Evolutionary conservation across 1,140 invertebrate genomes (phyloP), one percentile per base, ranked within the genome.

Genomic region (Ostrea edulis): DNA sequence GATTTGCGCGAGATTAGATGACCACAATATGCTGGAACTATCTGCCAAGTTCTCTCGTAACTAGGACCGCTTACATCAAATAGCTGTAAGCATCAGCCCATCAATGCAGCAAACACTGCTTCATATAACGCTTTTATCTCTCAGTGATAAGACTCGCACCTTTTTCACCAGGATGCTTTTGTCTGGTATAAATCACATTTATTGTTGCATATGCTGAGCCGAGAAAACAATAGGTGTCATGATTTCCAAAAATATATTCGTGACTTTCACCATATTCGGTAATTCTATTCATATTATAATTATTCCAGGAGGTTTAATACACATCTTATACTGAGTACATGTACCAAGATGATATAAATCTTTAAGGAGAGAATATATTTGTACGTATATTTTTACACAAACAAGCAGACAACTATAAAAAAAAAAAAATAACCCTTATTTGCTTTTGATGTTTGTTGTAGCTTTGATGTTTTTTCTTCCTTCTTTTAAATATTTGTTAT

Each of bases 1-100:
- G 68, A 77, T 77, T 77, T 77, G 22, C 68, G 29, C 68, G 68
- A 77, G 68, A 77, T 77, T 77, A 77, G 68, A 77, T 77, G 68
- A 77, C 68, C 68, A 77, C 25, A 29, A 25, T 77, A 77, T 77
- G 68, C 68, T 77, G 25, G 25, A 25, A 77, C 68, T 77, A 77
- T 77, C 68, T 77, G 68, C 68, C 29, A 77, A 62, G 58, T 29
- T 77, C 29, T 25, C 68, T 35, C 68, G 68, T 77, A 29, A 77
- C 68, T 77, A 77, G 22, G 68, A 14, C 68, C 68, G 11, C 68
- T 77, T 77, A 77, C 68, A 77, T 77, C 68, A 77, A 12, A 77
- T 25, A 62, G n/a, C 58, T 62, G 58, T n/a, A 29, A 35, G 29
- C 68, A 77, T 25, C 68, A 77, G 68, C 14, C 68, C 29, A 77